Base-by-base conservation (phyloP, 2,888 invertebrate species). In the Meandrusa payeni region DNA sequence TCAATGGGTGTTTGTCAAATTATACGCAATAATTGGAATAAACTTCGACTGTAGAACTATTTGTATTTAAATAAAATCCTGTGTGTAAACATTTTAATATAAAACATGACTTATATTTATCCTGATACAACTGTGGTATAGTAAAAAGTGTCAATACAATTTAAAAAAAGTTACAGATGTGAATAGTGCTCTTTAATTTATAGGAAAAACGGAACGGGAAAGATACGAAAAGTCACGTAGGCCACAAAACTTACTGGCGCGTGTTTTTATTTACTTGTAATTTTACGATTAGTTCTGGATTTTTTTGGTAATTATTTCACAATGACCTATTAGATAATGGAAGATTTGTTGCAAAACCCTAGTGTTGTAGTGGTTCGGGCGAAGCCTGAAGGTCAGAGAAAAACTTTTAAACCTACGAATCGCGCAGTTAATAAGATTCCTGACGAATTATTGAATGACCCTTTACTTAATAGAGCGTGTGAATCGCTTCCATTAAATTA, bases 401-500 rank as follows among this genome's bases (percentile, higher is more conserved):
- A 94, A 81, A 91, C 95, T 27, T 95, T 95, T 61, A 94, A 94
- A 76, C 92, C 93, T 0, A 90, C 90, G 39, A 88, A 91, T 26
- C 93, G 92, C 68, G 74, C 88, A 26, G 79, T 94, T 10, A 95
- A 93, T 71, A 95, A 94, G 80, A 93, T 97, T 55, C 96, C 96
- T 0, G 91, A 93, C 51, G 93, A 93, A 56, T 89, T 97, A 33
- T 73, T 94, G 11, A 91, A 95, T 57, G 92, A 97, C 79, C 90
- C 92, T 7, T 65, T 92, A 51, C 71, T 97, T 13, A 92, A 93
- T 63, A 86, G 90, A 64, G 94, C 94, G 0, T 92, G 94, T 46
- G 89, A 91, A 61, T 86, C 89, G 23, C 88, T 99, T 37, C 99
- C 99, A 1, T 78, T 90, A 19, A 99, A 99, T 85, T 99, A 99